phyloP scores from a whole-genome alignment of 1,140 invertebrate genomes.

The Aricia agestis region DNA sequence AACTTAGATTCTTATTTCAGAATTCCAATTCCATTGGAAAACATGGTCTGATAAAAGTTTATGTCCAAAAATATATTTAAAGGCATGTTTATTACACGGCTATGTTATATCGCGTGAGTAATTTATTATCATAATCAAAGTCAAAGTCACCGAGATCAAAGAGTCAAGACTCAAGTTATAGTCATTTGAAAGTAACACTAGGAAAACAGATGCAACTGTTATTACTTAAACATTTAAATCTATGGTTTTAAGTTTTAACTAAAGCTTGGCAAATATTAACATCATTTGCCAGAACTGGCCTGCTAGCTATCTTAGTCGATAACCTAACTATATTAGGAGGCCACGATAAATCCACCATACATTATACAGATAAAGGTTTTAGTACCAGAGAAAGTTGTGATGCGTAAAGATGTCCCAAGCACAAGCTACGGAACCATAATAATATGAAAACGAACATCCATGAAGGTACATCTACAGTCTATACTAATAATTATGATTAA shows the following conservation, averaged over 20 bases:
- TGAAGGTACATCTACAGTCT: too few species aligned
- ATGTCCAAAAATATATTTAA: neutral
- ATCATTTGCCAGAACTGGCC: too few species aligned
- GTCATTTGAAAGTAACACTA: neutral
- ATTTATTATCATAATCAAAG: constrained; percentile 1
- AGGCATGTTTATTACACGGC: neutral
- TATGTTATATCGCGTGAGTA: neutral
- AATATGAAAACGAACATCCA: too few species aligned
- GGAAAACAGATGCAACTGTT: too few species aligned
- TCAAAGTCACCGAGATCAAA: neutral
- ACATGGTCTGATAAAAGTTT: neutral
- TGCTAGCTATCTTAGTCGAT: too few species aligned
- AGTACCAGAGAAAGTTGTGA: too few species aligned
- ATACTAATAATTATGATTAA: too few species aligned
- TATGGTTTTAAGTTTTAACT: neutral
- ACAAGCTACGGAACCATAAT: too few species aligned
- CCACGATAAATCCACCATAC: too few species aligned
- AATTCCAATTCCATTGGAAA: neutral
- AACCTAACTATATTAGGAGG: too few species aligned
- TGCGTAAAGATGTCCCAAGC: too few species aligned
- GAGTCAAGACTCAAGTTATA: neutral
- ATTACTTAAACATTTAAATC: neutral
- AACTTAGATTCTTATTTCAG: neutral
- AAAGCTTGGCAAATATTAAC: neutral
- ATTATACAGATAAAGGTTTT: too few species aligned